Base-by-base conservation (phyloP, 2,113 vertebrate species). In the Pelodiscus sinensis region DNA sequence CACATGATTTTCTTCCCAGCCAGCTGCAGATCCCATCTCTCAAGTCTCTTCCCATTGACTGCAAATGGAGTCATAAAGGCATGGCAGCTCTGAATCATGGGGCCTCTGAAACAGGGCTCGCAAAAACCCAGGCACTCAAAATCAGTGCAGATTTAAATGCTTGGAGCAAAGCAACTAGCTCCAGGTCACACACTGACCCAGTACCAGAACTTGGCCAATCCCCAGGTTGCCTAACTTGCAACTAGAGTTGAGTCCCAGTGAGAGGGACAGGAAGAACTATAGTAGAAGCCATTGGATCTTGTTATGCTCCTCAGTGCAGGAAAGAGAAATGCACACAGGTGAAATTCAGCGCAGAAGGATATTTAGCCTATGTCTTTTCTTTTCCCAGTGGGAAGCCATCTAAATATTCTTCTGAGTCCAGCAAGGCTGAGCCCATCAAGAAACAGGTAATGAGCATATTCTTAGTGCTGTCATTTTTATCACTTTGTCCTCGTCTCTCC, bases 371-470 rank as follows among this genome's bases (percentile, higher is more conserved):
- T 16, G 44, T 73, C 65, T 9, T 80, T 51, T 29, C 29, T 82
- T 86, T 68, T 84, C 16, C 73, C 50, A 97, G 96, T 4, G 90
- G 38, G 87, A 95, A 90, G 57, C 88, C 81, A 88, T 80, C 88
- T n/a, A 79, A 93, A 86, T 55, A 81, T 22, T 54, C 83, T 0
- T 3, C 55, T 0, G 9, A 78, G 58, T 65, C 57, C 90, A 60
- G 90, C 83, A 84, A 83, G 68, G 54, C 27, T 0, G n/a, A 93
- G 84, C 82, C 88, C 87, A 84, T 84, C 83, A 83, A 90, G 31
- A 57, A 86, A 91, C 95, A 97, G 97, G 97, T 97, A 88, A 92
- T 2, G 1, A 1, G 79, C 4, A 29, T 68, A 82, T 51, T 57
- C 81, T 62, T 51, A 21, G 57, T 2, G 3, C 5, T 7, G 6